Evolutionary conservation across 2,113 vertebrate species (phyloP), one percentile per base, ranked within the genome.

Genomic region (Condylura cristata): DNA sequence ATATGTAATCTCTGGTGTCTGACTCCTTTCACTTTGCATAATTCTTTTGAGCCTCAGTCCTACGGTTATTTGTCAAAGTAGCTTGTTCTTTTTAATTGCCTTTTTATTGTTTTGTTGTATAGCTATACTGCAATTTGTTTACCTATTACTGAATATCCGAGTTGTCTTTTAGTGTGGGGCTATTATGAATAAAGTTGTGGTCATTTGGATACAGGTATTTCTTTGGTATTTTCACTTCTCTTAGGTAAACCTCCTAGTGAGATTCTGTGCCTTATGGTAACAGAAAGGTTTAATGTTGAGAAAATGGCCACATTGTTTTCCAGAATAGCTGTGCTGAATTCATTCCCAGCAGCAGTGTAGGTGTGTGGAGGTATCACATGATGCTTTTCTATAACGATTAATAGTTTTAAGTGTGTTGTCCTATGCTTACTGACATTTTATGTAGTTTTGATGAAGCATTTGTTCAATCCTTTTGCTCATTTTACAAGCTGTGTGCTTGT

Each of bases 161-260:
- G 13, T 79, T 71, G 61, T 79, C n/a, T 85, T 79, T 11, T 8
- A 65, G 58, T 30, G 65, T 79, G 70, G 16, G 11, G 17, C 24
- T 48, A 46, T 44, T 79, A 46, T 78, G 18, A 84, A 65, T 92
- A 72, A 80, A 76, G 46, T n/a, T 75, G 75, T 18, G n/a, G 41
- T 34, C 7, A 65, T 63, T 71, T 84, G 37, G 22, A 44, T 72
- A 20, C 30, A 32, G n/a, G 13, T 71, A 76, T 61, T 81, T 71
- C 65, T 30, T 41, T 86, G 39, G 53, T 72, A 81, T 26, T 86
- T 94, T 86, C 26, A 56, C 53, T 90, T 90, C 32, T 86, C 24
- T 65, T 65, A 56, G 63, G 20, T 58, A 60, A 61, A 78, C 18
- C 66, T 87, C 20, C 20, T 12, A 51, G 39, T 60, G 6, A 37